phyloP scores from a whole-genome alignment of 2,113 vertebrate genomes.

The Trematomus loennbergii region DNA sequence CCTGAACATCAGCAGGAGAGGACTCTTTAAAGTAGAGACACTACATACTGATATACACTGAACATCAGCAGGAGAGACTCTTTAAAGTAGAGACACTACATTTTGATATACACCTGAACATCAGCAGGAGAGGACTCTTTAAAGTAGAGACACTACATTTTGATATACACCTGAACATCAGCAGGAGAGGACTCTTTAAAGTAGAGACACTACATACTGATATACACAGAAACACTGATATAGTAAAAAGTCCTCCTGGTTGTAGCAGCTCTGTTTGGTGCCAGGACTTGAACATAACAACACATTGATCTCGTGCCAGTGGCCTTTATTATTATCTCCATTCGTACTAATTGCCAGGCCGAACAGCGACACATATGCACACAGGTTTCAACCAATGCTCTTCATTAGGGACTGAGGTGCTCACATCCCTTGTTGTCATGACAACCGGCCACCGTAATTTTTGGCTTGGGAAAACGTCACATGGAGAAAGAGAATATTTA shows the following conservation, averaged over 20 bases:
- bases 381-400: slow-evolving; percentile 59
- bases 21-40: no score
- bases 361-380: slow-evolving; percentile 65
- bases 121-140: no score
- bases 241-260: neutral
- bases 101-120: no score
- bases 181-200: no score
- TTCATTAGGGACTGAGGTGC: slow-evolving; percentile 60
- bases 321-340: slow-evolving; percentile 70
- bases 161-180: no score
- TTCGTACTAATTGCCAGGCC: slow-evolving; percentile 68
- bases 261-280: slow-evolving; percentile 28
- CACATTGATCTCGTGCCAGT: slow-evolving; percentile 61
- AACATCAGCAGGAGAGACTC: no score
- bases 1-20: no score
- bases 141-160: no score
- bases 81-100: no score
- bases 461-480: slow-evolving; percentile 56
- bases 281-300: slow-evolving; percentile 73
- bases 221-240: no score
- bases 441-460: slow-evolving; percentile 53
- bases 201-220: no score
- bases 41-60: no score
- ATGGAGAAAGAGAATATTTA: slow-evolving; percentile 5
- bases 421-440: slow-evolving; percentile 66